Conservation (phyloP, 2,888 invertebrate species). For the Labia minor region DNA sequence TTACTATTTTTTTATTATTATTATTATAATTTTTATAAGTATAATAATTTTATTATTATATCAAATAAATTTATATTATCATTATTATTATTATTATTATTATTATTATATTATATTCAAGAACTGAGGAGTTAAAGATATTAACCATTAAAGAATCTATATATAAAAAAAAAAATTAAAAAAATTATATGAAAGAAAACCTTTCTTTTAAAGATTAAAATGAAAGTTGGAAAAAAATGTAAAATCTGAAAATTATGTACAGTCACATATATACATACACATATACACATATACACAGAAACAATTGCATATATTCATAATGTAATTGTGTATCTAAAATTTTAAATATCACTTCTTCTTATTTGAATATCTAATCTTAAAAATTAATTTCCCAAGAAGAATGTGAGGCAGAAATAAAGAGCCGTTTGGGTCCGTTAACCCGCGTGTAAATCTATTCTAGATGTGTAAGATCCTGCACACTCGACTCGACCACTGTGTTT, state of each 20-base stretch:
- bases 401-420: not conserved
- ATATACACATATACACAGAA: not conserved
- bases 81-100: not conserved
- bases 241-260: not conserved
- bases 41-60: slow-evolving; percentile 15
- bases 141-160: not conserved
- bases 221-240: not conserved
- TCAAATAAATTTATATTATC: not conserved
- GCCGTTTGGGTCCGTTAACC: not conserved
- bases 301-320: not conserved
- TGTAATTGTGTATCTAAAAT: slow-evolving; percentile 4
- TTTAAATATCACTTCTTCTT: not conserved
- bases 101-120: slow-evolving; percentile 13
- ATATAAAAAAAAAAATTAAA: not conserved
- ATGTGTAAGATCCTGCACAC: slow-evolving; percentile 13
- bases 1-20: not conserved
- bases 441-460: slow-evolving; percentile 13
- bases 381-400: too few species aligned
- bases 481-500: slow-evolving; percentile 23
- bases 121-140: slow-evolving; percentile 2
- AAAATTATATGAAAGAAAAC: not conserved
- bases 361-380: too few species aligned
- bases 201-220: too few species aligned
- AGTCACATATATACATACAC: not conserved
- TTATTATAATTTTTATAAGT: not conserved